phyloP scores from a whole-genome alignment of 2,797 vertebrate genomes.

The Euthynnus affinis region DNA sequence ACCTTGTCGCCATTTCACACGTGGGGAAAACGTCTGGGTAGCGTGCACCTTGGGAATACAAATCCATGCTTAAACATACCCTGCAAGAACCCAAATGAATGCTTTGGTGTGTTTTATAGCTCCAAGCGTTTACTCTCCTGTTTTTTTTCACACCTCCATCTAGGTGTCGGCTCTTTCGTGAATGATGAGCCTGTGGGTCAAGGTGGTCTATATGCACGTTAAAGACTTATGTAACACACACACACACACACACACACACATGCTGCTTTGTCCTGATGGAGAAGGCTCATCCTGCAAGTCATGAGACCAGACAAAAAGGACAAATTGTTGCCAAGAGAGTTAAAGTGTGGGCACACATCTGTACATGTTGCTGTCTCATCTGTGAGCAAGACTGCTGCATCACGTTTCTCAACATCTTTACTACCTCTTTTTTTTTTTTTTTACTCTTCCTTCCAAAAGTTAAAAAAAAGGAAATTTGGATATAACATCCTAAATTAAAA shows the following conservation, averaged over 20 bases:
- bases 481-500: slow-evolving; percentile 13
- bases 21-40: slow-evolving; percentile 43
- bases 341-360: not conserved
- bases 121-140: slow-evolving; percentile 22
- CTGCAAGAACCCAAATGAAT: slow-evolving; percentile 50
- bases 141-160: slow-evolving; percentile 20
- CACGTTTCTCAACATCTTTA: not conserved
- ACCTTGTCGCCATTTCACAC: slow-evolving; percentile 56
- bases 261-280: slow-evolving; percentile 30
- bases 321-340: slow-evolving; percentile 20
- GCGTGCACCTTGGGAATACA: slow-evolving; percentile 35
- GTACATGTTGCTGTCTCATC: not conserved
- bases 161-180: not conserved
- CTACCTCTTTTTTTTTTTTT: not conserved
- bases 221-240: slow-evolving; percentile 25
- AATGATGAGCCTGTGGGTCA: slow-evolving; percentile 35
- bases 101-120: slow-evolving; percentile 48
- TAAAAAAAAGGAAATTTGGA: not conserved
- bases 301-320: slow-evolving; percentile 34
- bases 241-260: slow-evolving; percentile 40
- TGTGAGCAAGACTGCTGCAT: not conserved
- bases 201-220: slow-evolving; percentile 2
- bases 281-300: slow-evolving; percentile 23
- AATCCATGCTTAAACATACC: slow-evolving; percentile 38
- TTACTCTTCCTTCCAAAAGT: not conserved